Base-by-base conservation (phyloP, 2,797 vertebrate genomes). In the Trachurus trachurus region DNA sequence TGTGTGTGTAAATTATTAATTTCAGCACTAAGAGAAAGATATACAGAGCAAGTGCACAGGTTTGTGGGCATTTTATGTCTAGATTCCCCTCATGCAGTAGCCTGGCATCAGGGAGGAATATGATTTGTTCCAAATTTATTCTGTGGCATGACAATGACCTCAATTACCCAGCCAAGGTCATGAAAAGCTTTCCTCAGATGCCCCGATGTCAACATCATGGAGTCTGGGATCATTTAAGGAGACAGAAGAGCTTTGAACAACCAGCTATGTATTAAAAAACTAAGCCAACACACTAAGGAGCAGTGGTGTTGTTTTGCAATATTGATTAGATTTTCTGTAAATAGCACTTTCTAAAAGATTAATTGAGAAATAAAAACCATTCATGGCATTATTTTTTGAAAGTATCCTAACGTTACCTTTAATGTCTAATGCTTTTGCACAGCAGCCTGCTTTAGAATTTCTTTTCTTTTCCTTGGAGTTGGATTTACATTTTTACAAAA, bases 1-100 rank as follows among this genome's bases (percentile, higher is more conserved):
- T 59, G 16, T 68, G 8, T 59, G 44, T 50, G 63, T 60, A 17
- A 44, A 37, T 52, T 40, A 78, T 72, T 54, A 49, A 39, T 57
- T 68, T 73, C 37, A 45, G 29, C 50, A 58, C 39, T 5, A 10
- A 47, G 47, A 66, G 29, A 19, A 26, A 31, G 44, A 34, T n/a
- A 2, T 31, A 7, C 9, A 49, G 17, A 3, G 19, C 22, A 8
- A 8, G 15, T 31, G 26, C 7, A 31, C 16, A 31, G 12, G 13
- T 12, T 12, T 50, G 11, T 50, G 6, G 9, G 44, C 29, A 34
- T 5, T 10, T 31, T 8, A 19, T 19, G 26, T 19, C 34, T n/a
- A 13, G 10, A 49, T 31, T 62, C 26, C 26, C 19, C 31, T 57
- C 26, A 17, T 15, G 2, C 54, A 44, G 21, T 17, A 45, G 31